phyloP scores from a whole-genome alignment of 2,888 invertebrate genomes.

The Troides helena region DNA sequence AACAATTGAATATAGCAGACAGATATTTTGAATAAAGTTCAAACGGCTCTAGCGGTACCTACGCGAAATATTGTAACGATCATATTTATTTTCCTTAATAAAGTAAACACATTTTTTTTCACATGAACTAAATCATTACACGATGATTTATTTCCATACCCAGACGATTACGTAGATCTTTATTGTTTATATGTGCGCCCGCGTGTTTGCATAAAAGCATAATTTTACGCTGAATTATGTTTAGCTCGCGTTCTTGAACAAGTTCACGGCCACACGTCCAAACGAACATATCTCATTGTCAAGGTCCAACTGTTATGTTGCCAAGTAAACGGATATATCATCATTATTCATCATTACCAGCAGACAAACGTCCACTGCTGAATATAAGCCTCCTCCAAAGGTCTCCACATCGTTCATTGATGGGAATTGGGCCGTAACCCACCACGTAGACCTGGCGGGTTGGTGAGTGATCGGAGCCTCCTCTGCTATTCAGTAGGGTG shows the following conservation, averaged over 20 bases:
- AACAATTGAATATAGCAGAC: slow-evolving; percentile 2
- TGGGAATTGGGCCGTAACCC: too few species aligned
- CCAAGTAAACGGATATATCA: neutral
- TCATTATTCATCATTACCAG: too few species aligned
- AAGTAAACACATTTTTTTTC: too few species aligned
- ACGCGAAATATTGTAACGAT: too few species aligned
- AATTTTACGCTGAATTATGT: neutral
- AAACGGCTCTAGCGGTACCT: neutral
- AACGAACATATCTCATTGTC: neutral
- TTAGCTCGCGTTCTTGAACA: neutral
- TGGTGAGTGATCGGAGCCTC: too few species aligned
- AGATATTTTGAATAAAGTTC: neutral
- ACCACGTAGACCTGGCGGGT: too few species aligned
- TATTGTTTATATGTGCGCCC: neutral
- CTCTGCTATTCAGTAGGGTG: too few species aligned
- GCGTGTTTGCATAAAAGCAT: slow-evolving; percentile 3
- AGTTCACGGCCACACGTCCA: neutral
- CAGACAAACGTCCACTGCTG: too few species aligned
- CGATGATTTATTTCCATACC: neutral
- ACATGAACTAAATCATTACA: too few species aligned
- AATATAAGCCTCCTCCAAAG: too few species aligned
- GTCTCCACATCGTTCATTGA: too few species aligned
- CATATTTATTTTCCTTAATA: too few species aligned
- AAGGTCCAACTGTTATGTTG: neutral
- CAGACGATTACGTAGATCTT: slow-evolving; percentile 1